Conservation (phyloP, 2,113 vertebrate species). For the Albula glossodonta region DNA sequence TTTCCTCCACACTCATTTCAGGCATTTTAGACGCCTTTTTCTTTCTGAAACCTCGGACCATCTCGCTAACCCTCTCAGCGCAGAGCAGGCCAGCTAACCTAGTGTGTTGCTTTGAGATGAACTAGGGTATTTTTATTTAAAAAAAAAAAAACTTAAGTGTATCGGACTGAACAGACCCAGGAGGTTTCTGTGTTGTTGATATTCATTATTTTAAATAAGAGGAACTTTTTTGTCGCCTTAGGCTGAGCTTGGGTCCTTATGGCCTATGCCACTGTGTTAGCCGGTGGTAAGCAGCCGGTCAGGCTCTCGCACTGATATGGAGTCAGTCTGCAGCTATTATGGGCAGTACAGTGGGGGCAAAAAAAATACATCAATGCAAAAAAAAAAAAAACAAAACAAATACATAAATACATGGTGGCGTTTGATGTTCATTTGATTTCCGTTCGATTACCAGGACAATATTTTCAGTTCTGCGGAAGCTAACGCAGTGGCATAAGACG, state of each 20-base stretch:
- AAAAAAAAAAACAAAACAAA: neutral
- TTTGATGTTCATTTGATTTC: neutral
- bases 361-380: neutral
- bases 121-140: slow-evolving; percentile 56
- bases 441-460: neutral
- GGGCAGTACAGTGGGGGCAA: neutral
- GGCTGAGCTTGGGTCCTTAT: slow-evolving; percentile 43
- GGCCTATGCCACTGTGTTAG: slow-evolving; percentile 42
- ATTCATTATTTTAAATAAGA: slow-evolving; percentile 15
- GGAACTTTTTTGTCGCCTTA: slow-evolving; percentile 26
- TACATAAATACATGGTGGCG: neutral
- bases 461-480: neutral
- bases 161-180: slow-evolving; percentile 70
- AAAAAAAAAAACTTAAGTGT: slow-evolving; percentile 43
- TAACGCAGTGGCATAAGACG: slow-evolving; percentile 44
- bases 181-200: slow-evolving; percentile 58
- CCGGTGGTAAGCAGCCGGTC: neutral
- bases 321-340: neutral
- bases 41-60: neutral
- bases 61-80: neutral
- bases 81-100: too few relatives aligned
- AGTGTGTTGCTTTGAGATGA: slow-evolving; percentile 35
- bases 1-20: slow-evolving; percentile 5
- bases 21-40: too few relatives aligned
- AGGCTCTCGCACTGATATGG: neutral